Conservation (phyloP, 1,140 invertebrate species). For the Cataglyphis hispanica region DNA sequence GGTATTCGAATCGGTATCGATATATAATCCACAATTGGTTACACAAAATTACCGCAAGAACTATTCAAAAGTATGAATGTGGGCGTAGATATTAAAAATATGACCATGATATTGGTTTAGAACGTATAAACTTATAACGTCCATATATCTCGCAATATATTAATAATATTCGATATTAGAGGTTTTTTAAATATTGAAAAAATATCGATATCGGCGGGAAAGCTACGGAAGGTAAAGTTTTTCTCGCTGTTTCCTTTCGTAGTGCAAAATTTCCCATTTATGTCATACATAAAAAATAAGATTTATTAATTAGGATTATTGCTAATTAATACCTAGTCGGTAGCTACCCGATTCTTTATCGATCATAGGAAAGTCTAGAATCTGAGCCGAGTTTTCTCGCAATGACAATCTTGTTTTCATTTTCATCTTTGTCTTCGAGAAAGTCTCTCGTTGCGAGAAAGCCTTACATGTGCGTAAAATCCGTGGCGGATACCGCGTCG, state of each 20-base stretch:
- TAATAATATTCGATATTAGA: background rate
- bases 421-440: constrained; percentile 24
- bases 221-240: background rate
- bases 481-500: constrained; percentile 32
- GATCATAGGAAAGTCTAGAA: background rate
- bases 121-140: background rate
- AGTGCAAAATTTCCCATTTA: background rate
- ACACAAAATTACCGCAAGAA: constrained; percentile 18
- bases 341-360: background rate
- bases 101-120: background rate
- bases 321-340: background rate
- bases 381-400: background rate
- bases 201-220: background rate
- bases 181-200: background rate
- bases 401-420: constrained; percentile 16
- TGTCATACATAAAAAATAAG: background rate
- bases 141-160: background rate
- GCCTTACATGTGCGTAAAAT: constrained; percentile 26
- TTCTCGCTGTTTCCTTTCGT: too few relatives aligned
- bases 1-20: constrained; percentile 18
- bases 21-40: background rate
- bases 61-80: background rate
- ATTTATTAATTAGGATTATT: background rate
- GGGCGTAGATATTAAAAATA: constrained; percentile 15
- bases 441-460: constrained; percentile 40